Evolutionary conservation across 2,888 invertebrate genomes (phyloP).

Genomic region (Archaeoteleia sp.): DNA sequence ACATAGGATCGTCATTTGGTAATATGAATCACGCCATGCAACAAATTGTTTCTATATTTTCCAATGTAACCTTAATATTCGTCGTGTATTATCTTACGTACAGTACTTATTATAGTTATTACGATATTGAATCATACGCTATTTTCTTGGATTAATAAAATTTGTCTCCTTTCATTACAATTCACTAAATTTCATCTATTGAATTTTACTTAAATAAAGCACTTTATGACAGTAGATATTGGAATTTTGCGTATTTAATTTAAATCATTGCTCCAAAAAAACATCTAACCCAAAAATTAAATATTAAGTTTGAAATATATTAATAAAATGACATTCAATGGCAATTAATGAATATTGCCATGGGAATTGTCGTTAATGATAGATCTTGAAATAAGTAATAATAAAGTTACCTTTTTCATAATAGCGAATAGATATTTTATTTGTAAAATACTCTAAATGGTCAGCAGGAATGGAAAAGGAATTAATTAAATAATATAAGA

Average conservation of each 20-base stretch:
- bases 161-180: constrained; percentile 57
- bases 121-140: constrained; percentile 56
- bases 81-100: constrained; percentile 59
- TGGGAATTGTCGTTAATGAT: no score
- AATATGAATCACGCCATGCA: constrained; percentile 26
- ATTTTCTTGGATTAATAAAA: constrained; percentile 60
- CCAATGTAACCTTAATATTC: constrained; percentile 61
- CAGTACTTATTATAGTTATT: constrained; percentile 57
- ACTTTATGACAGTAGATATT: constrained; percentile 62
- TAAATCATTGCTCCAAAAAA: no score
- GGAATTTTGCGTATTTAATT: constrained; percentile 1
- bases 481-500: no score
- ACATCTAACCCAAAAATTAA: no score
- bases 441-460: no score
- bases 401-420: no score
- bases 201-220: constrained; percentile 69
- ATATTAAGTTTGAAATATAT: no score
- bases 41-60: constrained; percentile 60
- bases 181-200: constrained; percentile 58
- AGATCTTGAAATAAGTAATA: no score
- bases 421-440: no score
- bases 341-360: no score
- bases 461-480: no score
- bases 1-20: constrained; percentile 20
- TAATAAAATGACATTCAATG: no score